Evolutionary conservation across 2,888 invertebrate species (phyloP).

Genomic region (Pseudoips prasinana): DNA sequence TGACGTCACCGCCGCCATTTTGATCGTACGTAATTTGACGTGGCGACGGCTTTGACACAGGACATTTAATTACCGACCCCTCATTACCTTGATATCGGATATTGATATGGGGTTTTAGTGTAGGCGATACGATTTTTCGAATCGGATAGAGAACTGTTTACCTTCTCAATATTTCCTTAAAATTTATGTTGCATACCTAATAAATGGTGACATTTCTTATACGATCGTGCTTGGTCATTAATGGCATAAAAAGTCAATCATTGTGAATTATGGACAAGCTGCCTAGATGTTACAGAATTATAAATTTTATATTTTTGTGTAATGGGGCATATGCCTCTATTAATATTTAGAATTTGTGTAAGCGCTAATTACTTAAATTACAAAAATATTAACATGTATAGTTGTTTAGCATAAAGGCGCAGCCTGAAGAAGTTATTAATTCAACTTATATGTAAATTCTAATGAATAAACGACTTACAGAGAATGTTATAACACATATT

Average conservation of each 20-base stretch:
- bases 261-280: background rate
- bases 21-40: constrained; percentile 71
- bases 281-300: background rate
- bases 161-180: too few species aligned
- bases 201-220: background rate
- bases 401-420: too few species aligned
- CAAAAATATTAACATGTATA: too few species aligned
- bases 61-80: constrained; percentile 79
- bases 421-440: too few species aligned
- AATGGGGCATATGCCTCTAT: too few species aligned
- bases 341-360: too few species aligned
- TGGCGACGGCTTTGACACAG: constrained; percentile 72
- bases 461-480: too few species aligned
- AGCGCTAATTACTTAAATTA: too few species aligned
- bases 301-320: background rate
- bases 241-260: background rate
- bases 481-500: too few species aligned
- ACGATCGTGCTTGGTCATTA: background rate
- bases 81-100: constrained; percentile 77
- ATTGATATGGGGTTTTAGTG: constrained; percentile 57
- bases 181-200: background rate
- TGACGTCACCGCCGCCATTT: constrained; percentile 67
- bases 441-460: too few species aligned
- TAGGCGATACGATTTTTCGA: constrained; percentile 29
- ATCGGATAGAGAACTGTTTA: too few species aligned